phyloP scores from a whole-genome alignment of 2,888 invertebrate species.

The Dorcus hopei region DNA sequence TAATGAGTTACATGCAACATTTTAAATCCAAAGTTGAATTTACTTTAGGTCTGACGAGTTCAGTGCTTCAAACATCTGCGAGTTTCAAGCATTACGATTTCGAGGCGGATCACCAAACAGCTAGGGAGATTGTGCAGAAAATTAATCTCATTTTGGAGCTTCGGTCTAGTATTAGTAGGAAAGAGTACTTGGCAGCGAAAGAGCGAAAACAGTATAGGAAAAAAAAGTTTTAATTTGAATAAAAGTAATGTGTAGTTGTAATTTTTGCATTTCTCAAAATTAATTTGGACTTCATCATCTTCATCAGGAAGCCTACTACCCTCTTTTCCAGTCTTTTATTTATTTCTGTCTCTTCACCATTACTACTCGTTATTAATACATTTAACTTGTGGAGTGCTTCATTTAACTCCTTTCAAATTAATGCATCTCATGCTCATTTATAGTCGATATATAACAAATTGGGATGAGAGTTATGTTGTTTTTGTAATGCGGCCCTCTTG shows the following conservation, averaged over 20 bases:
- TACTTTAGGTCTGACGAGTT: conserved; percentile 1
- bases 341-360: too few species aligned
- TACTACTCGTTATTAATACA: too few species aligned
- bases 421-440: too few species aligned
- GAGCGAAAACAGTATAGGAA: conserved; percentile 61
- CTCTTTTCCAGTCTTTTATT: too few species aligned
- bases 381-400: too few species aligned
- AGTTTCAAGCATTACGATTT: conserved; percentile 86
- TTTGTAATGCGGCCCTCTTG: too few species aligned
- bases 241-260: not conserved
- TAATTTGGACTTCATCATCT: too few species aligned
- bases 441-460: too few species aligned
- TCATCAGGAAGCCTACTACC: too few species aligned
- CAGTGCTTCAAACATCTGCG: conserved; percentile 46
- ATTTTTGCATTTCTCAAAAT: too few species aligned
- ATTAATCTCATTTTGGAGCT: conserved; percentile 83
- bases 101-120: conserved; percentile 73
- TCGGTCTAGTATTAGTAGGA: conserved; percentile 72
- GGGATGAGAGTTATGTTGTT: too few species aligned
- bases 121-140: conserved; percentile 82
- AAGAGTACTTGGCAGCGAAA: conserved; percentile 76
- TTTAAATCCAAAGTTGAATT: not conserved
- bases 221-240: conserved; percentile 12
- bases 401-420: too few species aligned
- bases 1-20: conserved; percentile 1